Percentiles rank a stretch among this genome's conserved stretches.
Conservation (phyloP, 2,113 vertebrate genomes). For the Petrocephalus microphthalmus region DNA sequence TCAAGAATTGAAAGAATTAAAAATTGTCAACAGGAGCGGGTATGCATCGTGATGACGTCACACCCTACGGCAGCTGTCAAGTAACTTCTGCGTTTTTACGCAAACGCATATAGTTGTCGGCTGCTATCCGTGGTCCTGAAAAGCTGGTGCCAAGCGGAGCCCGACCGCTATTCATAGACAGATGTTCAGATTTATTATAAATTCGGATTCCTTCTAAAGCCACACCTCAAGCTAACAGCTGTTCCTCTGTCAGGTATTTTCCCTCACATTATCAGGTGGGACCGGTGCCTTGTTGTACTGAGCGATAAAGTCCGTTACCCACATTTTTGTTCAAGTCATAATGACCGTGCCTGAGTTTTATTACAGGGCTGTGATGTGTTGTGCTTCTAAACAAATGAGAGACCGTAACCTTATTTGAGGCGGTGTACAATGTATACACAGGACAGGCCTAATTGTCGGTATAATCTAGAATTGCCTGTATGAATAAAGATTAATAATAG, state of each 20-base stretch:
- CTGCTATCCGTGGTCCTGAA: constrained; percentile 16
- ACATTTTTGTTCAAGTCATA: neutral
- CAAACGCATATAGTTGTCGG: too few relatives aligned
- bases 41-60: neutral
- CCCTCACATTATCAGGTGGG: neutral
- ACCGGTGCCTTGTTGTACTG: neutral
- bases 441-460: neutral
- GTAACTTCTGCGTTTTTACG: neutral
- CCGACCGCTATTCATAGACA: neutral
- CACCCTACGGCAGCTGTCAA: too few relatives aligned
- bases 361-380: neutral
- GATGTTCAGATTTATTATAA: neutral
- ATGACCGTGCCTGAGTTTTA: neutral
- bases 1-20: neutral
- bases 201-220: neutral
- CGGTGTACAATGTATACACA: neutral
- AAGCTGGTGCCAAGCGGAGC: neutral
- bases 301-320: neutral
- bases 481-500: neutral
- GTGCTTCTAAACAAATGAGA: neutral
- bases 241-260: neutral
- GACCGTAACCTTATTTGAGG: neutral
- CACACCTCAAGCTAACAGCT: neutral
- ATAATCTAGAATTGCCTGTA: neutral
- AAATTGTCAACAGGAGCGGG: neutral